A percentile compares a stretch with the other conserved stretches of the same genome.
phyloP scores from a whole-genome alignment of 2,113 vertebrate genomes.

The Ancistrus triradiatus region DNA sequence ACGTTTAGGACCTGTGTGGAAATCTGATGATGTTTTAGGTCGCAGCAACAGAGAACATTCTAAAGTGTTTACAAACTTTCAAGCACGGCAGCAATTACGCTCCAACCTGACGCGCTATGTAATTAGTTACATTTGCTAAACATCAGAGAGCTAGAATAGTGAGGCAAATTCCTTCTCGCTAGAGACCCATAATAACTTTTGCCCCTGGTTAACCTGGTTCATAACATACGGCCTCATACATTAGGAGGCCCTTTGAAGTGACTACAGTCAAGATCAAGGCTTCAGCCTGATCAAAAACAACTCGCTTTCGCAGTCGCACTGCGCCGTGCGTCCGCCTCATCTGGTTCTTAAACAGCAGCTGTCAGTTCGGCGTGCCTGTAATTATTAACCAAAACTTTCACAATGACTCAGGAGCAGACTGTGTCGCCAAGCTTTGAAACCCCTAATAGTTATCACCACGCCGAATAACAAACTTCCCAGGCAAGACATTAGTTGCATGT shows the following conservation, averaged over 20 bases:
- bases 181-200: constrained; percentile 31
- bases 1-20: too few species aligned
- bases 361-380: constrained; percentile 17
- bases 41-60: too few species aligned
- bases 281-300: constrained; percentile 43
- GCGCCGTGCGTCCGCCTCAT: constrained; percentile 14
- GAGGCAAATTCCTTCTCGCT: constrained; percentile 18
- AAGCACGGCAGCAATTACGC: too few species aligned
- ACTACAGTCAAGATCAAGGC: constrained; percentile 44
- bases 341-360: constrained; percentile 29
- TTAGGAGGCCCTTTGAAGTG: constrained; percentile 45
- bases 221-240: constrained; percentile 38
- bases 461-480: too few species aligned
- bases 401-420: background rate
- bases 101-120: background rate
- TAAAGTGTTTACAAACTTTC: too few species aligned
- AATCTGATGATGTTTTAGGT: too few species aligned
- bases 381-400: constrained; percentile 15
- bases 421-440: too few species aligned
- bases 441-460: too few species aligned
- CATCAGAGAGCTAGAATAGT: constrained; percentile 29
- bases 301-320: constrained; percentile 9
- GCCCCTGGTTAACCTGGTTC: constrained; percentile 34
- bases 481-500: too few species aligned
- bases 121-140: constrained; percentile 26